A percentile compares a stretch with the other conserved stretches of the same genome.
These are phyloP conservation scores for Cyprinodon variegatus DNA, from an alignment of 2,113 vertebrate species.

Conservation along the genomic window DNA sequence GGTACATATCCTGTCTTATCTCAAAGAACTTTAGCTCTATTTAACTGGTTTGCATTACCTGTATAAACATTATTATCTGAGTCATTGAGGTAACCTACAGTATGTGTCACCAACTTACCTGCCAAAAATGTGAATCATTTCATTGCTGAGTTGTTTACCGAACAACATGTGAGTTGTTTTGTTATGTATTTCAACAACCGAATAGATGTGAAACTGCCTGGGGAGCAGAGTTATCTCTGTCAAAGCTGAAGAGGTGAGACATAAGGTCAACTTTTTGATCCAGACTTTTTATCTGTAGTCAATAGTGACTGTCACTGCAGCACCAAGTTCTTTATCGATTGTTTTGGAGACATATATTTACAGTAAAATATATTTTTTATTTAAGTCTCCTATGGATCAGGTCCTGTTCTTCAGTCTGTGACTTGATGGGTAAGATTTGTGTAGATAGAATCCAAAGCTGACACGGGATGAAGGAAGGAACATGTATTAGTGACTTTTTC, in stretches of 20 bases:
- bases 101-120: neutral
- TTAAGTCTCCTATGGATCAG: neutral
- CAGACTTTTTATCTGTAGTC: neutral
- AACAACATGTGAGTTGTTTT: neutral
- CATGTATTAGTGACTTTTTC: neutral
- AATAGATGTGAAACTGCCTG: neutral
- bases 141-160: neutral
- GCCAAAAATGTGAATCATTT: neutral
- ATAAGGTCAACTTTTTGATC: neutral
- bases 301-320: neutral
- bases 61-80: neutral
- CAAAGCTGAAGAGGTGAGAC: neutral
- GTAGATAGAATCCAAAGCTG: neutral
- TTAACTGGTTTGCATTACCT: neutral
- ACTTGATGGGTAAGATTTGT: neutral
- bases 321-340: neutral
- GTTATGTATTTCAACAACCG: neutral
- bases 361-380: neutral
- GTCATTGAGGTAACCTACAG: neutral
- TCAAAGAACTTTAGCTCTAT: neutral
- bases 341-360: neutral
- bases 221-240: neutral
- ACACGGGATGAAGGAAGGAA: neutral
- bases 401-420: neutral
- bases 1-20: neutral